Percentiles rank a stretch among this genome's conserved stretches.
phyloP scores from a whole-genome alignment of 2,113 vertebrate genomes.

The pig (Sus scrofa) region DNA sequence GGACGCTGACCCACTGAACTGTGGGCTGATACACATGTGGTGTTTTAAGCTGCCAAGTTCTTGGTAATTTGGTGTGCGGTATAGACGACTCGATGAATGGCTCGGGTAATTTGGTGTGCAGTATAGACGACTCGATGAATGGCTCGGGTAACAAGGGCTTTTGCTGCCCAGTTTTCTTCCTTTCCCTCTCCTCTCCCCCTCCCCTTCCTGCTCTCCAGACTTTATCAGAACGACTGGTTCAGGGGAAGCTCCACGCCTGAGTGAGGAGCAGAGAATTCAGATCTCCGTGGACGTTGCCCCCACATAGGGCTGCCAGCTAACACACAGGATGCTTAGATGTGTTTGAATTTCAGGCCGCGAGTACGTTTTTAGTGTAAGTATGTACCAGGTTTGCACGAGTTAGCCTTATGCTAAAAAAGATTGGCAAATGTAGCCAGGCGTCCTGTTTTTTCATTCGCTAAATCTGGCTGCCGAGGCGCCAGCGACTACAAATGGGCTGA shows the following conservation, averaged over 20 bases:
- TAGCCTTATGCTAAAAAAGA: neutral
- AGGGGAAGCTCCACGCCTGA: too few relatives aligned
- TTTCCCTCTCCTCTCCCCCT: too few relatives aligned
- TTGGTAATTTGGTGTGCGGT: accelerated
- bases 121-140: accelerated
- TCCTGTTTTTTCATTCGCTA: neutral
- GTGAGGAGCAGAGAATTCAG: neutral
- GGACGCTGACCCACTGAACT: neutral
- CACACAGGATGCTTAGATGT: accelerated
- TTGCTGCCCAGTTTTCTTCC: accelerated
- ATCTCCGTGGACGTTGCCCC: neutral
- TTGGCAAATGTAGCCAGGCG: neutral
- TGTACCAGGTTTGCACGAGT: neutral
- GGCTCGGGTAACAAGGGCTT: accelerated
- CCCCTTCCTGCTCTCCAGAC: too few relatives aligned
- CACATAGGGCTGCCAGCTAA: neutral
- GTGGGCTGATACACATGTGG: neutral
- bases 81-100: accelerated
- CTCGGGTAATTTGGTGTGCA: accelerated
- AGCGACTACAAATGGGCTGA: neutral
- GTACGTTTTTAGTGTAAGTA: neutral
- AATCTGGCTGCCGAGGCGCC: accelerated
- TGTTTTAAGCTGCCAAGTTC: accelerated
- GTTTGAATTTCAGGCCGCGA: neutral
- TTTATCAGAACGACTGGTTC: too few relatives aligned